These are phyloP conservation scores for Molossus alvarezi DNA, from an alignment of 2,797 vertebrate species.

Conservation along the genomic window DNA sequence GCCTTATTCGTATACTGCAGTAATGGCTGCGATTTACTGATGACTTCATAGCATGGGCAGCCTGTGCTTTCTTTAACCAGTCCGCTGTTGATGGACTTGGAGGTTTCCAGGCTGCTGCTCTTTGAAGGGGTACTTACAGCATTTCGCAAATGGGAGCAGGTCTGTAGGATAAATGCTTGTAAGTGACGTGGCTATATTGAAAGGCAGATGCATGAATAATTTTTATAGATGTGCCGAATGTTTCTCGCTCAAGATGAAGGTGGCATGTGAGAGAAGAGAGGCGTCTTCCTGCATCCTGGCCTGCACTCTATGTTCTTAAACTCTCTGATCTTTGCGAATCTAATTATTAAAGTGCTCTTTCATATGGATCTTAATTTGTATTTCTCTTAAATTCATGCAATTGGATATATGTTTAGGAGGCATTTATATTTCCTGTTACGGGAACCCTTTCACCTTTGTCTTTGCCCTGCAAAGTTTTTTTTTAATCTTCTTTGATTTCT, in stretches of 20 bases:
- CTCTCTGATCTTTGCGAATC: neutral
- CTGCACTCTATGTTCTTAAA: neutral
- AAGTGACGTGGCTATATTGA: neutral
- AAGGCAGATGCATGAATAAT: neutral
- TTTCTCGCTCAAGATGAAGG: neutral
- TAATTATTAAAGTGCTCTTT: neutral
- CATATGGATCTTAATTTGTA: neutral
- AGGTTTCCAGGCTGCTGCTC: neutral
- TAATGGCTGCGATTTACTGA: neutral
- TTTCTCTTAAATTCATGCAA: conserved; percentile 28
- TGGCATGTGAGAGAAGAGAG: neutral
- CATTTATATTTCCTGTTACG: neutral
- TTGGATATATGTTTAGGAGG: neutral
- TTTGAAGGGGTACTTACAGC: conserved; percentile 5
- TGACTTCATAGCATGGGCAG: neutral
- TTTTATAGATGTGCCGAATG: neutral
- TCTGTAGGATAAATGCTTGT: neutral
- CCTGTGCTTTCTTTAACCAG: neutral
- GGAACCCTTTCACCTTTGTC: neutral
- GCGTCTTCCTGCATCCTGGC: neutral
- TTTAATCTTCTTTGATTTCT: neutral
- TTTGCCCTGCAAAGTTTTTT: conserved; percentile 11
- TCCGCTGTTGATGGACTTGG: neutral
- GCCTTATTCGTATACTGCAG: neutral
- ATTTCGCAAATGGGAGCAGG: neutral